phyloP scores from a whole-genome alignment of 1,140 invertebrate genomes.

The Aphelenchoides besseyi region DNA sequence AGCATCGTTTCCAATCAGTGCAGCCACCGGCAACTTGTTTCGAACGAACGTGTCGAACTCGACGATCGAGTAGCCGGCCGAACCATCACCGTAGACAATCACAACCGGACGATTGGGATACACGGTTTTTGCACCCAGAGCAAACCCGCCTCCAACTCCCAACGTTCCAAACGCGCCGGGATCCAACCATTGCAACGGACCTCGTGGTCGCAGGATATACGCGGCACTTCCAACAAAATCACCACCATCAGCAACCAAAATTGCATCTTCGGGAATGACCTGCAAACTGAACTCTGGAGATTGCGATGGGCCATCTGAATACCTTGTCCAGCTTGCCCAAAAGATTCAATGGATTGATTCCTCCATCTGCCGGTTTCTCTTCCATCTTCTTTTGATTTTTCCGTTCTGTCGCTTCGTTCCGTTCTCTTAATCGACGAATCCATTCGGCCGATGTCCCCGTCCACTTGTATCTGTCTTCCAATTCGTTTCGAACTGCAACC shows the following conservation, averaged over 20 bases:
- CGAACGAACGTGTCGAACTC: conserved; percentile 72
- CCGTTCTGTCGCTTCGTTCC: conserved; percentile 67
- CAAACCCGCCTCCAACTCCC: conserved; percentile 72
- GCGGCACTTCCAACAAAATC: conserved; percentile 67
- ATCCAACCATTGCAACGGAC: conserved; percentile 69
- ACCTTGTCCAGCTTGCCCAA: conserved; percentile 67
- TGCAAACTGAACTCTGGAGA: conserved; percentile 63
- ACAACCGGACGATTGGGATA: conserved; percentile 69
- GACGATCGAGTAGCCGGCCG: conserved; percentile 69
- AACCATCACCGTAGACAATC: conserved; percentile 72
- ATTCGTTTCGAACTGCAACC: conserved; percentile 43
- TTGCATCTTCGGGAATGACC: conserved; percentile 56
- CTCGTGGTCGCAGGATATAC: conserved; percentile 69
- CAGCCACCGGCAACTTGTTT: conserved; percentile 69
- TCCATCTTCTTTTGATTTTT: conserved; percentile 67
- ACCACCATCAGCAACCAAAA: conserved; percentile 68
- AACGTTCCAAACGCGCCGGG: conserved; percentile 69
- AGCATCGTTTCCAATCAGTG: conserved; percentile 72
- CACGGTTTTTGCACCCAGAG: conserved; percentile 70
- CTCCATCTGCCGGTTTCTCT: conserved; percentile 65
- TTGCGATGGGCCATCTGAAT: neutral
- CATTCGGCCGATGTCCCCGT: conserved; percentile 63
- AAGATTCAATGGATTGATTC: conserved; percentile 70
- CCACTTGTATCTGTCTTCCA: conserved; percentile 51
- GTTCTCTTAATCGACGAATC: conserved; percentile 65